A percentile compares a stretch with the other conserved stretches of the same genome.
phyloP scores from a whole-genome alignment of 2,888 invertebrate species.

The Agrilus cyanescens region DNA sequence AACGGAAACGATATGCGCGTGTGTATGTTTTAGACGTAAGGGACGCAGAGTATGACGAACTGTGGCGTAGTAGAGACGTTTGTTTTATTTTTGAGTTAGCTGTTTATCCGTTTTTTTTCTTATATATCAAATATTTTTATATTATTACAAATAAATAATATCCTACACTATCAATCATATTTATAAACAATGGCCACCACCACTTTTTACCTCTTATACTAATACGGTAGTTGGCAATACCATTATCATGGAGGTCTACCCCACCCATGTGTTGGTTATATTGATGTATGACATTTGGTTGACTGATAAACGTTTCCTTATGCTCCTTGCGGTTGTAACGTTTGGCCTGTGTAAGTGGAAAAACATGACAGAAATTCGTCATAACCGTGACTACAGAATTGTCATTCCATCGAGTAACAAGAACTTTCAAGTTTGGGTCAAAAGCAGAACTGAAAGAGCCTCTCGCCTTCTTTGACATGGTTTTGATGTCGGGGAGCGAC shows the following conservation, averaged over 20 bases:
- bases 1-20: too few relatives aligned
- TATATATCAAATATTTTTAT: too few relatives aligned
- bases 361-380: slow-evolving; percentile 1
- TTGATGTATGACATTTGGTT: slow-evolving; percentile 7
- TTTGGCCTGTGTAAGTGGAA: slow-evolving; percentile 1
- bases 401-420: slow-evolving; percentile 1
- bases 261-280: slow-evolving; percentile 13
- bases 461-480: neutral
- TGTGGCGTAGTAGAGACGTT: too few relatives aligned
- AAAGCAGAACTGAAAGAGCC: neutral
- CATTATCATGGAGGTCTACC: slow-evolving; percentile 12
- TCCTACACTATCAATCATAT: slow-evolving; percentile 8
- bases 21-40: too few relatives aligned
- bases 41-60: too few relatives aligned
- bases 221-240: slow-evolving; percentile 11
- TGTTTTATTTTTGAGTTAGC: too few relatives aligned
- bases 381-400: slow-evolving; percentile 5
- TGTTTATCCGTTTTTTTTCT: too few relatives aligned
- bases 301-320: slow-evolving; percentile 1
- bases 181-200: slow-evolving; percentile 9
- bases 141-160: too few relatives aligned
- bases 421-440: neutral
- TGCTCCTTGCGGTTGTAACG: slow-evolving; percentile 1
- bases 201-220: slow-evolving; percentile 12
- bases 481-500: too few relatives aligned